These are phyloP conservation scores for Plotosus lineatus DNA, from an alignment of 2,113 vertebrate species.

Conservation along the genomic window DNA sequence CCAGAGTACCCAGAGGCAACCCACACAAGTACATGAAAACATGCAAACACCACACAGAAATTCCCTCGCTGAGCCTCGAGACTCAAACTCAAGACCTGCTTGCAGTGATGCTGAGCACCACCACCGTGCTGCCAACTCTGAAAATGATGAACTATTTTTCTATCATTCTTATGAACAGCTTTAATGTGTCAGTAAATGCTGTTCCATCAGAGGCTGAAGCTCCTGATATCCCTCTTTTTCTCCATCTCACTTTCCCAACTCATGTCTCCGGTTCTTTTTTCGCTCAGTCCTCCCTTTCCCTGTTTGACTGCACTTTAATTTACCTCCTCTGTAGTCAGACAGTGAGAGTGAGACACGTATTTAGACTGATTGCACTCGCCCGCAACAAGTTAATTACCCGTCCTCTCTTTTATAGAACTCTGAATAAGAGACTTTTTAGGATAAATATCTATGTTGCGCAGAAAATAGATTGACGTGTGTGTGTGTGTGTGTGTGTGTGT, in stretches of 20 bases:
- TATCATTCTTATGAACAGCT: no score
- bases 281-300: background rate
- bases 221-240: background rate
- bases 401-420: background rate
- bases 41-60: no score
- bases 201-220: background rate
- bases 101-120: no score
- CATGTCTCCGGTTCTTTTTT: background rate
- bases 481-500: no score
- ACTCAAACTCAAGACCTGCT: no score
- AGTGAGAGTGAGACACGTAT: background rate
- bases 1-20: no score
- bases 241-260: background rate
- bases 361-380: conserved; percentile 12
- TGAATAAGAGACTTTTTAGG: background rate
- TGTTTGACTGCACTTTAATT: background rate
- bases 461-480: background rate
- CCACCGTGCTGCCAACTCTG: no score
- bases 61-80: no score
- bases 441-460: background rate
- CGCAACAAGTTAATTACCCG: conserved; percentile 13
- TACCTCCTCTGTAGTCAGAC: background rate
- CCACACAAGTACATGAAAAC: no score
- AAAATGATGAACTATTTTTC: no score
- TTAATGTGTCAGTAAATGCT: background rate